These are phyloP conservation scores for Phymastichus coffea DNA, from an alignment of 1,140 invertebrate genomes.

Conservation along the genomic window DNA sequence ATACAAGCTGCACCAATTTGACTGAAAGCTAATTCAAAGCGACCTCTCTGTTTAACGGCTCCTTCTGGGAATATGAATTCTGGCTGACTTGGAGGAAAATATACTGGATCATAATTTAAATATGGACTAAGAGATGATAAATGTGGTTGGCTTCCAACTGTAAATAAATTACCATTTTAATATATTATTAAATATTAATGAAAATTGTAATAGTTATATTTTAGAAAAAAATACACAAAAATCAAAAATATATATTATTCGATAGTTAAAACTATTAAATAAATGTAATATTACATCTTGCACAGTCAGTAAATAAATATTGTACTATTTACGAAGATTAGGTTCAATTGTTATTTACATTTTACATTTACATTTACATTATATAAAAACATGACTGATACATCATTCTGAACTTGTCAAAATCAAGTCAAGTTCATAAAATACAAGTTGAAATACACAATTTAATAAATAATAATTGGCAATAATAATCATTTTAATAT, in stretches of 20 bases:
- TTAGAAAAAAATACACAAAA: too few relatives aligned
- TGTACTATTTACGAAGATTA: too few relatives aligned
- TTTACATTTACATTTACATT: slow-evolving; percentile 4
- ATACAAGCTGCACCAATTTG: slow-evolving; percentile 89
- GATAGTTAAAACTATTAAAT: neutral
- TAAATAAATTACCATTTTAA: slow-evolving; percentile 29
- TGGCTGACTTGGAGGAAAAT: slow-evolving; percentile 77
- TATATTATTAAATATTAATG: too few relatives aligned
- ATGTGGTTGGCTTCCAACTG: slow-evolving; percentile 46
- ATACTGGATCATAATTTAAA: slow-evolving; percentile 87
- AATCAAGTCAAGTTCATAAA: slow-evolving; percentile 19
- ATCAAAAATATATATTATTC: too few relatives aligned
- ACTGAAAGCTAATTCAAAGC: slow-evolving; percentile 88
- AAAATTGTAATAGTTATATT: too few relatives aligned
- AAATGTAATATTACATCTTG: neutral
- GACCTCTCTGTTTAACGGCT: slow-evolving; percentile 73
- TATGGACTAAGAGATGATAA: slow-evolving; percentile 77
- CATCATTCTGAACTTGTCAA: neutral
- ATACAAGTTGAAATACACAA: slow-evolving; percentile 3
- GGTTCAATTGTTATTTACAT: neutral
- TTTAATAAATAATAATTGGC: too few relatives aligned
- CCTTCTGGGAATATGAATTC: slow-evolving; percentile 94
- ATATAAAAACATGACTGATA: neutral
- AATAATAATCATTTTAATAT: neutral
- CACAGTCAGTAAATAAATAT: too few relatives aligned